Conservation (phyloP, 2,888 invertebrate species). For the Morpho helenor region DNA sequence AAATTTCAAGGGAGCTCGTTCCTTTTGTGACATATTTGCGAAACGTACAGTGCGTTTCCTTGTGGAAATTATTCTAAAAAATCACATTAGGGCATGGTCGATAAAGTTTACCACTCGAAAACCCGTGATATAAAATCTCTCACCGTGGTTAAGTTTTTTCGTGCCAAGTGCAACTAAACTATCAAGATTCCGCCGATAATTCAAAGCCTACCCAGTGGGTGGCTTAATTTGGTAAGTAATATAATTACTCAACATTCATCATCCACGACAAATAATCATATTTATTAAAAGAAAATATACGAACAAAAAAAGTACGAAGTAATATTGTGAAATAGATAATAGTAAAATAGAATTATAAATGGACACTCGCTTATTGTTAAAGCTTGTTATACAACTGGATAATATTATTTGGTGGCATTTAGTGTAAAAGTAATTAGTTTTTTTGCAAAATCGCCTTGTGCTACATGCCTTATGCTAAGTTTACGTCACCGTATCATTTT, state of each 20-base stretch:
- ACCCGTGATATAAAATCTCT: conserved; percentile 64
- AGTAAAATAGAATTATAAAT: not conserved
- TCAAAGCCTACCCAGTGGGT: conserved; percentile 89
- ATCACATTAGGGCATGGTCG: conserved; percentile 74
- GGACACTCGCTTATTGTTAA: too few species aligned
- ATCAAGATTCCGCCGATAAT: conserved; percentile 91
- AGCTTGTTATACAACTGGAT: too few species aligned
- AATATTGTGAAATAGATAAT: not conserved
- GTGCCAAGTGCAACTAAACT: conserved; percentile 81
- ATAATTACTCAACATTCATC: conserved; percentile 17
- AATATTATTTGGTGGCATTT: too few species aligned
- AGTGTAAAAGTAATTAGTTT: too few species aligned
- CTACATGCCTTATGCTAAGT: too few species aligned
- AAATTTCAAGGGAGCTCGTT: conserved; percentile 32
- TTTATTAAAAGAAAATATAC: not conserved
- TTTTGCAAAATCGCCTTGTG: too few species aligned
- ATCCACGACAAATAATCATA: conserved; percentile 11
- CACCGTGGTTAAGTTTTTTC: conserved; percentile 73
- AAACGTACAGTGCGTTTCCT: conserved; percentile 60
- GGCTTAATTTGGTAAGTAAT: conserved; percentile 84
- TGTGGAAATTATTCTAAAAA: conserved; percentile 50
- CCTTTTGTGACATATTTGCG: conserved; percentile 70
- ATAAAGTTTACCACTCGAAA: conserved; percentile 64
- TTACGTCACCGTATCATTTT: too few species aligned
- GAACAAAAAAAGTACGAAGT: not conserved